These are phyloP conservation scores for Poecilia gillii DNA, from an alignment of 2,797 vertebrate genomes.

Conservation along the genomic window DNA sequence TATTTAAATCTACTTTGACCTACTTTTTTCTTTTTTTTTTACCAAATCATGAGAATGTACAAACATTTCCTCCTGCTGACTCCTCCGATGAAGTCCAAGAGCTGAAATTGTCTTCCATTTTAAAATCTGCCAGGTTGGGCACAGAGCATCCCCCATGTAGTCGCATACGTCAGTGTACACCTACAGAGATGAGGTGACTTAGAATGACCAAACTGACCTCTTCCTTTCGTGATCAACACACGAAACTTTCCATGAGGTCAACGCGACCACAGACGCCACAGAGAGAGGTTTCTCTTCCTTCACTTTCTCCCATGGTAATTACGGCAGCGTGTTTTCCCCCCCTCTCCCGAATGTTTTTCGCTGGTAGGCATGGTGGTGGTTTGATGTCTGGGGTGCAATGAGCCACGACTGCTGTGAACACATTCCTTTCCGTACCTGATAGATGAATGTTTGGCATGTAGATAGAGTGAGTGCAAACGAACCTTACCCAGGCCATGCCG, in stretches of 20 bases:
- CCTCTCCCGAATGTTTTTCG: constrained; percentile 56
- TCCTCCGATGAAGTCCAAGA: not conserved
- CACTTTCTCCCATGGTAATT: constrained; percentile 59
- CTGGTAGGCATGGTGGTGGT: constrained; percentile 64
- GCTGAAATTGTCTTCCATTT: not conserved
- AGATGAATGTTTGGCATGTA: constrained; percentile 55
- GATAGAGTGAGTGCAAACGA: constrained; percentile 40
- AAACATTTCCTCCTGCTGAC: not conserved
- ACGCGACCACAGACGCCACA: constrained; percentile 51
- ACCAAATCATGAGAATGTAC: not conserved
- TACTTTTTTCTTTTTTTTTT: too few relatives aligned
- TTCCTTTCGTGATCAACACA: constrained; percentile 41
- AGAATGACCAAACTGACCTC: constrained; percentile 47
- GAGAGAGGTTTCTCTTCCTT: constrained; percentile 30
- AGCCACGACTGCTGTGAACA: constrained; percentile 56
- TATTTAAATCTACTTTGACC: not conserved
- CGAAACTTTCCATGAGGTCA: constrained; percentile 58
- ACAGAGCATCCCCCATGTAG: constrained; percentile 20
- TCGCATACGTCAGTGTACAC: constrained; percentile 41
- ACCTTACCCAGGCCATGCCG: constrained; percentile 26
- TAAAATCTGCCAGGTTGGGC: not conserved
- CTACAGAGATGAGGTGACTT: constrained; percentile 50
- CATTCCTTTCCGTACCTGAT: constrained; percentile 61
- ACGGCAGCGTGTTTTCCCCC: constrained; percentile 50
- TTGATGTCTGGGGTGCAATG: constrained; percentile 67